Evolutionary conservation across 2,797 vertebrate species (phyloP).

Genomic region (Heliangelus exortis): DNA sequence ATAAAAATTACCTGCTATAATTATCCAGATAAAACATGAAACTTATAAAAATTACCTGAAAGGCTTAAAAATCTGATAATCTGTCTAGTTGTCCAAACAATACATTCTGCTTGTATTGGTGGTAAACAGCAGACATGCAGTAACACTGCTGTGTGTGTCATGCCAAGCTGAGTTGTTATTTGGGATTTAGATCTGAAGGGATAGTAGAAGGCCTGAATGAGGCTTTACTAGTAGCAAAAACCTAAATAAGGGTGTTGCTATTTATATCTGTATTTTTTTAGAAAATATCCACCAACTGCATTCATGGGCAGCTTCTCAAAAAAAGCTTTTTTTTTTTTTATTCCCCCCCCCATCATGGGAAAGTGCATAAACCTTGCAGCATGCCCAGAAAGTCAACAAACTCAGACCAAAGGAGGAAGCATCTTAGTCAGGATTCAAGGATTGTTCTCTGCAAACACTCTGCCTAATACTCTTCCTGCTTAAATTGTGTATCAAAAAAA

Average conservation of each 20-base stretch:
- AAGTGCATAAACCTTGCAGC: constrained; percentile 17
- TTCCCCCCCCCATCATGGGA: constrained; percentile 27
- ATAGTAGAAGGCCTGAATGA: not conserved
- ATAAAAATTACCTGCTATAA: not conserved
- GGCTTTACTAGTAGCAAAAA: not conserved
- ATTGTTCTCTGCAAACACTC: constrained; percentile 23
- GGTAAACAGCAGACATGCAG: not conserved
- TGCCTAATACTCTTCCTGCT: constrained; percentile 61
- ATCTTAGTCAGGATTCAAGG: constrained; percentile 59
- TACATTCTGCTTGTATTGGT: not conserved
- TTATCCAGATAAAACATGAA: not conserved
- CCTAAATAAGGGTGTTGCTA: constrained; percentile 44
- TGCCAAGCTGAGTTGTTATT: not conserved
- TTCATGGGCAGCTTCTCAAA: not conserved
- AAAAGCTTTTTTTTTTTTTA: not conserved
- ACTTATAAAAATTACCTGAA: not conserved
- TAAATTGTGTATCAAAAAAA: constrained; percentile 57
- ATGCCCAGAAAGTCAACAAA: constrained; percentile 61
- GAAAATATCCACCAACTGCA: constrained; percentile 21
- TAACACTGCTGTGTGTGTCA: not conserved
- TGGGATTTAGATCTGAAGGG: not conserved
- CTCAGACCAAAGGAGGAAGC: constrained; percentile 42
- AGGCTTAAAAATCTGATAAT: not conserved
- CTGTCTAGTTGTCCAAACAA: not conserved
- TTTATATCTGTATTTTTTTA: constrained; percentile 46